phyloP scores from a whole-genome alignment of 1,140 invertebrate genomes.

The Cardiocondyla obscurior region DNA sequence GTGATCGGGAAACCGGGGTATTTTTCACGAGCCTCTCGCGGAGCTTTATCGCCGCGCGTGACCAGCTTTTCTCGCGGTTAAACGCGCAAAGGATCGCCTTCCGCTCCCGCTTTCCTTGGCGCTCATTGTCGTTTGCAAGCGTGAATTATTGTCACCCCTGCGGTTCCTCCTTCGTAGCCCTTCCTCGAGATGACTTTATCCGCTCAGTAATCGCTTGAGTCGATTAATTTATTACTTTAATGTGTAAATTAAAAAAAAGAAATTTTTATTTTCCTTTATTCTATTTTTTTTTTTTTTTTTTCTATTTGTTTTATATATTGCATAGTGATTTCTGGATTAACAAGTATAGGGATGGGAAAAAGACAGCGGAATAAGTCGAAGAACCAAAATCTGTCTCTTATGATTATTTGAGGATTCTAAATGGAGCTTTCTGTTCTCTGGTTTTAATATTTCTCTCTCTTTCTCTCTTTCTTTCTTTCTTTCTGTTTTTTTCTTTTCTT shows the following conservation, averaged over 20 bases:
- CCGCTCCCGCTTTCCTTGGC: background rate
- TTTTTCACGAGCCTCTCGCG: slow-evolving; percentile 28
- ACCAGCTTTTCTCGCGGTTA: slow-evolving; percentile 25
- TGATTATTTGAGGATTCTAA: slow-evolving; percentile 69
- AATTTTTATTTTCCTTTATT: no score
- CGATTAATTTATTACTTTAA: no score
- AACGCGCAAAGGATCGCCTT: background rate
- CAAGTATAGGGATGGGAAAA: background rate
- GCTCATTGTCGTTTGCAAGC: slow-evolving; percentile 27
- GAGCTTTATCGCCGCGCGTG: slow-evolving; percentile 37
- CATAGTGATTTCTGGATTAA: no score
- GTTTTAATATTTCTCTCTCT: background rate
- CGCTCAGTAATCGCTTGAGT: no score
- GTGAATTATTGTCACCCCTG: slow-evolving; percentile 43
- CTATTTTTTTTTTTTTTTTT: no score
- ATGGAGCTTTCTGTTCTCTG: slow-evolving; percentile 32
- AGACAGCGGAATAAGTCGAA: background rate
- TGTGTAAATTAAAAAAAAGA: no score
- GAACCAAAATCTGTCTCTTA: background rate
- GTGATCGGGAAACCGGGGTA: slow-evolving; percentile 38
- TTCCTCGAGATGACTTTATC: no score
- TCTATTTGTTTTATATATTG: no score
- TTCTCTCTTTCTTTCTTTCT: background rate
- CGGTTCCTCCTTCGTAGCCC: no score
- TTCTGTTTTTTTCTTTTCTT: background rate